Evolutionary conservation across 2,113 vertebrate genomes (phyloP), one percentile per base, ranked within the genome.

Genomic region (Stegostoma tigrinum): DNA sequence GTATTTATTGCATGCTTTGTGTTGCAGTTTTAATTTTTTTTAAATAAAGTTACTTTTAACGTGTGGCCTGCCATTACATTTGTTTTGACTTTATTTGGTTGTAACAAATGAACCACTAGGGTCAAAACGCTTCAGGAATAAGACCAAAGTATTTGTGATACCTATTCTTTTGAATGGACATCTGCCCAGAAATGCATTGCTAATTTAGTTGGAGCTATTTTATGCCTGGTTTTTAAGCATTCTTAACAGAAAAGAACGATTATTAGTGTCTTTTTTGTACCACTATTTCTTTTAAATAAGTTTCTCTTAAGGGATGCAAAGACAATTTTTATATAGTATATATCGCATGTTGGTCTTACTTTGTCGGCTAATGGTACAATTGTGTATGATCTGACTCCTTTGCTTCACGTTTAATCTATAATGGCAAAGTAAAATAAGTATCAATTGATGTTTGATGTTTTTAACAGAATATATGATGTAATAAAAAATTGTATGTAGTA

Each of bases 171-270:
- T 52, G 24, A 52, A 89, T 72, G 42, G 45, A 68, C 67, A 67
- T 14, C n/a, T 48, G 45, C 68, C 42, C 24, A 72, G 5, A 27
- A 24, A 72, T 48, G 70, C 70, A 10, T 95, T 72, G 67, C 93
- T 30, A 95, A 95, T 95, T 95, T 72, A 70, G 42, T 95, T 70
- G 12, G 94, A 72, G 5, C 48, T 75, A 72, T 95, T 72, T 95
- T 95, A 95, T 72, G 42, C 66, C 42, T 70, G 66, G 70, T 45
- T 94, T 94, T 67, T 94, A 94, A 94, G 91, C 64, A 94, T 94
- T 67, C 91, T 94, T 94, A 94, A 45, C 24, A 94, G 21, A 94
- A 68, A 21, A 42, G 30, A 42, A 45, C 23, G 24, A 66, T n/a
- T 68, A 6, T 38, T 67, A 15, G 1, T 70, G 66, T 95, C 72